Evolutionary conservation across 2,888 invertebrate genomes (phyloP), one percentile per base, ranked within the genome.

Genomic region (Napeogenes inachia): DNA sequence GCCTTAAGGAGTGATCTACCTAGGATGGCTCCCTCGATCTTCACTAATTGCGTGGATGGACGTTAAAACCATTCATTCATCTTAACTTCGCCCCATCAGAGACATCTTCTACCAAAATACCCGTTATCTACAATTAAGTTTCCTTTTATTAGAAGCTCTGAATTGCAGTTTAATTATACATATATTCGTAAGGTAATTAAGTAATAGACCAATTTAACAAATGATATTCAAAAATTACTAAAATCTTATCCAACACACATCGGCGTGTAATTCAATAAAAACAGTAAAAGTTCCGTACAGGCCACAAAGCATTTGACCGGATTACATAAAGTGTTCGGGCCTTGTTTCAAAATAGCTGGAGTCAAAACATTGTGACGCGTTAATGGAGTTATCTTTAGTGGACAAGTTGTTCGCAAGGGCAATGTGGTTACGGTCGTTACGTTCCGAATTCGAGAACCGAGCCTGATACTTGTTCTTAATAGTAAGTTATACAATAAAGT

Each of bases 351-450:
- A 82, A 82, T 80, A 80, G 79, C 75, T 75, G 70, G 73, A 75
- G 77, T 80, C 80, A 82, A 82, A 86, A 85, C 79, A 79, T 71
- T 72, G 72, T 75, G 75, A 75, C 75, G 75, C 70, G 74, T 71
- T 87, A 87, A 87, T 85, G 78, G 78, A 85, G 79, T 86, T 83
- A 82, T 72, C 75, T 75, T 72, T 74, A 71, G 75, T 76, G 75
- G 75, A 80, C 81, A 77, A 84, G 78, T 80, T 76, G 75, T 76
- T 73, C 69, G 70, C 70, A 72, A 74, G 74, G 75, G 75, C 74
- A 71, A 73, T 71, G 76, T 67, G 68, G 69, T 71, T 70, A 67
- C 73, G 73, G 74, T 72, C 73, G 75, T 75, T 75, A 71, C 73
- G 69, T 74, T 74, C 58, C 59, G 61, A 60, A 61, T 66, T 66